Percentiles rank a stretch among this genome's conserved stretches.
Evolutionary conservation across 2,797 vertebrate species (phyloP).

Genomic region (Xenopus petersii): DNA sequence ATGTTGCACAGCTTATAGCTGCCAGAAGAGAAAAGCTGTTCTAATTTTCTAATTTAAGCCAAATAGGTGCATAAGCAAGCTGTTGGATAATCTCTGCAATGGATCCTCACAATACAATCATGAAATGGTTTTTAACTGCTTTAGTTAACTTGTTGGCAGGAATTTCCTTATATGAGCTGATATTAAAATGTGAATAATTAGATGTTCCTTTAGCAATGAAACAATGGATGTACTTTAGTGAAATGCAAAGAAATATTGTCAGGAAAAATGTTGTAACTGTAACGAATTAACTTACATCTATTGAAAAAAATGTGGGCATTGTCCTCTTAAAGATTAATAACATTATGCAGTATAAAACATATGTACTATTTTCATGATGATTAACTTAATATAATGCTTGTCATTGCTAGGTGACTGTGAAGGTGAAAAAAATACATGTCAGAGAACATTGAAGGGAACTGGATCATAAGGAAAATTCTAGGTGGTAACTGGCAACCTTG

Average conservation of each 20-base stretch:
- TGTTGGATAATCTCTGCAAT: conserved; percentile 62
- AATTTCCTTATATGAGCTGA: conserved; percentile 49
- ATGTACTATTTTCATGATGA: too few species aligned
- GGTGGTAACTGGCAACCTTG: too few species aligned
- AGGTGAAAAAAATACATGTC: not conserved
- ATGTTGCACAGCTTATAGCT: conserved; percentile 61
- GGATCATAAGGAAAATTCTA: not conserved
- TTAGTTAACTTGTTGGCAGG: conserved; percentile 49
- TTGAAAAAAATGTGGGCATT: not conserved
- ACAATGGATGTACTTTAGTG: conserved; percentile 8
- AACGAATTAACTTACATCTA: not conserved
- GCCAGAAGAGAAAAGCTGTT: conserved; percentile 70
- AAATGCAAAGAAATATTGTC: conserved; percentile 26
- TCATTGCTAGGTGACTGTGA: not conserved
- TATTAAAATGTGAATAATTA: conserved; percentile 39
- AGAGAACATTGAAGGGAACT: not conserved
- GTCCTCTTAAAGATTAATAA: too few species aligned
- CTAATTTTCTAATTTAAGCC: conserved; percentile 70
- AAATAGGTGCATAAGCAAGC: conserved; percentile 75
- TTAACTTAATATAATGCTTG: not conserved
- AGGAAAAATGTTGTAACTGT: not conserved
- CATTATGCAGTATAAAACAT: too few species aligned
- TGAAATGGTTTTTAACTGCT: conserved; percentile 48
- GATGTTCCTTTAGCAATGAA: conserved; percentile 22
- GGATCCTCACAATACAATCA: conserved; percentile 32